Evolutionary conservation across 2,888 invertebrate species (phyloP), one percentile per base, ranked within the genome.

Genomic region (Zonitis immaculata): DNA sequence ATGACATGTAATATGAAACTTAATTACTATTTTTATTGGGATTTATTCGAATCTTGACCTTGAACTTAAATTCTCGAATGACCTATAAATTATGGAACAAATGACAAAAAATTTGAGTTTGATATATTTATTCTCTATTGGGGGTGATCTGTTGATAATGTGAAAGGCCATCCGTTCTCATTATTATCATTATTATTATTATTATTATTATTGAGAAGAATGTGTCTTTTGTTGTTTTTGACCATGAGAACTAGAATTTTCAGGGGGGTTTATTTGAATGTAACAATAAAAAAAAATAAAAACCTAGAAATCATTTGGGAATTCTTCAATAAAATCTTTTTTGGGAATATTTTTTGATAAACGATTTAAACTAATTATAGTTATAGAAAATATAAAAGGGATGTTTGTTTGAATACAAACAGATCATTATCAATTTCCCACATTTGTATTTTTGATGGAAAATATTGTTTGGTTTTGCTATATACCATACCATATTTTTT

Each of bases 321-420:
- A n/a, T n/a, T n/a, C n/a, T n/a, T n/a, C n/a, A n/a, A n/a, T n/a
- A n/a, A n/a, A n/a, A n/a, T n/a, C n/a, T n/a, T n/a, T n/a, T n/a
- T n/a, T n/a, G n/a, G n/a, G n/a, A n/a, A n/a, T n/a, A n/a, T n/a
- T 58, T 67, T 54, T 68, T 68, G 68, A 70, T 69, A 68, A 67
- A 69, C 70, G 68, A 68, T 66, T 66, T 63, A 65, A 44, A 53
- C 47, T 51, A 42, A 35, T 51, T 54, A 47, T 44, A 54, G 47
- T 54, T 50, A 18, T 35, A 35, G 16, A 18, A 18, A 14, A 35
- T 16, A 55, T 45, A 55, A 51, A 22, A 42, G 35, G 51, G 44
- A 39, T 47, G 51, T 44, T 55, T 55, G 55, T 55, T 26, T 39
- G 51, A 16, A 42, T 45, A 51, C 44, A 54, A 51, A 51, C 45